Base-by-base conservation (phyloP, 2,888 invertebrate genomes). In the Neoascia interrupta region DNA sequence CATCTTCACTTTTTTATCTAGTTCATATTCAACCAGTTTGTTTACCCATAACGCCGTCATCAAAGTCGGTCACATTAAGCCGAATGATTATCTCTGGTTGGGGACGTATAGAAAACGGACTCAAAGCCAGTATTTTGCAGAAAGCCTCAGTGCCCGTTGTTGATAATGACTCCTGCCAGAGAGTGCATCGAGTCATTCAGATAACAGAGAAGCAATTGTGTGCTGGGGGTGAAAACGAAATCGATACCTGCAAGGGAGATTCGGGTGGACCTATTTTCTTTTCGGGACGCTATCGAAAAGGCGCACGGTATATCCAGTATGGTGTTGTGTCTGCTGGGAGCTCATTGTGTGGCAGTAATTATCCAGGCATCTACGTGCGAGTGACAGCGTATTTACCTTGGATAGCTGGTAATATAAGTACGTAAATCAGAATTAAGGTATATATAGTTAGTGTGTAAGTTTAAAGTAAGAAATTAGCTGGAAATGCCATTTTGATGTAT, bases 301-400 rank as follows among this genome's bases (percentile, higher is more conserved):
- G 37, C 23, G 10, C 82, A 13, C 85, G 85, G 5, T 85, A 81
- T 18, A 79, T 87, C 1, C 88, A 88, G 68, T 87, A 84, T 47
- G 94, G 93, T 3, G 86, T 93, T 0, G 93, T 93, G 0, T 92
- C 93, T 0, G 91, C 91, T 81, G 93, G 93, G 0, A 91, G 92
- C 0, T 85, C 86, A 0, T 84, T 88, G 0, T 93, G 93, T 82
- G 87, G 86, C 8, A 37, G 56, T 1, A 45, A 82, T 5, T 83
- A 81, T 60, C 92, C 92, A 0, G 92, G 90, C 0, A 90, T 92
- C 3, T 92, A 92, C 83, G 86, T 91, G 0, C 90, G 89, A 1
- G 88, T 91, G 0, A 72, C 89, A 0, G 84, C 89, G 61, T 91
- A 90, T 83, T 83, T 92, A 2, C 88, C 88, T 34, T 92, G 92